These are phyloP conservation scores for Syrmaticus mikado DNA, from an alignment of 2,113 vertebrate genomes.

Conservation along the genomic window DNA sequence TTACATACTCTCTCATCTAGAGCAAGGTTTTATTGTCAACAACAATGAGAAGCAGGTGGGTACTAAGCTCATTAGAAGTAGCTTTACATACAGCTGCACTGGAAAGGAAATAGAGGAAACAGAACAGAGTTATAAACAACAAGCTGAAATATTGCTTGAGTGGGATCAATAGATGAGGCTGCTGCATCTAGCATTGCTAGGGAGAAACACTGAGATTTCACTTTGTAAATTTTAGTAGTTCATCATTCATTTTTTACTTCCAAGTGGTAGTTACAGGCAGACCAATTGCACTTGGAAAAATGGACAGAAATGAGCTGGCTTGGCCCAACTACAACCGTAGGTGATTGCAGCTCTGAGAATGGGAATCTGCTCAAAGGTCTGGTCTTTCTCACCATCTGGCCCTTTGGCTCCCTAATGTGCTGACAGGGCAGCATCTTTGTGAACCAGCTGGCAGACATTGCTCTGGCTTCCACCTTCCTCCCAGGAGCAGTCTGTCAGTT, in stretches of 20 bases:
- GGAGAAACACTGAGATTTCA: neutral
- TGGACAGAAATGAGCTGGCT: constrained; percentile 16
- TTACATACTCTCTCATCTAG: neutral
- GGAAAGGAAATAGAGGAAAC: constrained; percentile 18
- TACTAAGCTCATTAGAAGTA: neutral
- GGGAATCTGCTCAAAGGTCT: neutral
- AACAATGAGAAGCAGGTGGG: constrained; percentile 31
- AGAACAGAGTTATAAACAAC: neutral
- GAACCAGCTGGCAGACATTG: constrained; percentile 48
- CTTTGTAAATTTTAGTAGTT: neutral
- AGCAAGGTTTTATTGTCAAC: neutral
- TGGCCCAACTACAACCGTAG: neutral
- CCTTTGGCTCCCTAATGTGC: constrained; percentile 33
- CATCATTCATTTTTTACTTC: constrained; percentile 5
- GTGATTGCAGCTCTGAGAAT: neutral
- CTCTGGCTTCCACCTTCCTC: constrained; percentile 32
- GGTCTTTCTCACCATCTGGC: constrained; percentile 58
- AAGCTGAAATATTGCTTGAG: neutral
- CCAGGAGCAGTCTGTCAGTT: neutral
- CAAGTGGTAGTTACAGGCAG: neutral
- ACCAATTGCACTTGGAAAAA: constrained; percentile 1
- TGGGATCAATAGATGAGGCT: neutral
- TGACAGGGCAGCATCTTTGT: constrained; percentile 31
- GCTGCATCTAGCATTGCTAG: neutral
- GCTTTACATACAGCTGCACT: neutral